A percentile compares a stretch with the other conserved stretches of the same genome.
phyloP scores from a whole-genome alignment of 2,888 invertebrate species.

The Caenorhabditis virilis region DNA sequence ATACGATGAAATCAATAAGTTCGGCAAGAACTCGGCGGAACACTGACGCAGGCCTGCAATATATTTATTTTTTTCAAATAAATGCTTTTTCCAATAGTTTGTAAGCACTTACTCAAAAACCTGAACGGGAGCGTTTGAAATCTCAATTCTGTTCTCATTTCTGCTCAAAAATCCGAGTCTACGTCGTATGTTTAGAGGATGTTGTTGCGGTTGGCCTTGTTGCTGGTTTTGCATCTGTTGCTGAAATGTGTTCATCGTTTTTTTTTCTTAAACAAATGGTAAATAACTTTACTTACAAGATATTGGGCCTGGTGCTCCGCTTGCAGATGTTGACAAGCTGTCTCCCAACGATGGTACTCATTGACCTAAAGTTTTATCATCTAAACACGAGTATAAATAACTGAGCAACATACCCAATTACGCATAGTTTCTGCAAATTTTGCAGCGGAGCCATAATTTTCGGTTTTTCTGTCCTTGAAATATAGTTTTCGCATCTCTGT shows the following conservation, averaged over 20 bases:
- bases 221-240: neutral
- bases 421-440: slow-evolving; percentile 1
- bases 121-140: neutral
- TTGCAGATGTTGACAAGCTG: neutral
- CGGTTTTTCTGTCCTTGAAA: neutral
- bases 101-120: slow-evolving; percentile 5
- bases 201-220: neutral
- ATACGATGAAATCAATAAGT: slow-evolving; percentile 55
- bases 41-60: slow-evolving; percentile 47
- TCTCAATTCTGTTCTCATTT: too few relatives aligned
- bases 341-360: slow-evolving; percentile 2
- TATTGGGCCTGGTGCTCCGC: neutral
- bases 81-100: neutral
- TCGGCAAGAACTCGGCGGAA: slow-evolving; percentile 56
- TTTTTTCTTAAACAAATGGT: neutral
- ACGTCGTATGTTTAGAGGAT: neutral
- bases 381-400: too few relatives aligned
- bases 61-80: slow-evolving; percentile 1
- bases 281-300: slow-evolving; percentile 1
- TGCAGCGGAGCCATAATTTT: slow-evolving; percentile 1
- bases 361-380: neutral
- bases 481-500: neutral
- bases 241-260: neutral
- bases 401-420: neutral
- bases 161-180: too few relatives aligned